Conservation (phyloP, 2,888 invertebrate species). For the Balanococcus diminutus region DNA sequence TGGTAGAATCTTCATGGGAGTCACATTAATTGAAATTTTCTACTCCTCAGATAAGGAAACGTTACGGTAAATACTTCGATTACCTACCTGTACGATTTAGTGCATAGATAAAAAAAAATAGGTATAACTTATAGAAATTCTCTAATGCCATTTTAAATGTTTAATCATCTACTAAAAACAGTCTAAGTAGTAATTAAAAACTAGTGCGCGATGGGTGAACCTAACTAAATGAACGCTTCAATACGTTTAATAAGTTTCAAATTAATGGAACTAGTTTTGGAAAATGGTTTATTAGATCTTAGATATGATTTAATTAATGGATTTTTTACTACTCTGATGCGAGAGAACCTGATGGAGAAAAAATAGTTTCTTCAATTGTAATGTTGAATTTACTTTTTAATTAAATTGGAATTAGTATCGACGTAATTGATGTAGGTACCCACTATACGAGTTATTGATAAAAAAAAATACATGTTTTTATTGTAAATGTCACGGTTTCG, state of each 20-base stretch:
- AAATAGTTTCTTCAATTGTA: background rate
- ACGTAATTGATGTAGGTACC: background rate
- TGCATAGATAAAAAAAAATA: background rate
- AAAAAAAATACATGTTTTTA: background rate
- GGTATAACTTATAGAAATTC: no score
- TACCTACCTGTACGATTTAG: constrained; percentile 1
- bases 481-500: background rate
- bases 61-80: background rate
- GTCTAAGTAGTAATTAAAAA: constrained; percentile 2
- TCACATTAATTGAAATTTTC: constrained; percentile 1
- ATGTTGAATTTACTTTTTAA: background rate
- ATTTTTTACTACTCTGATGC: background rate
- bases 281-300: background rate
- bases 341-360: background rate
- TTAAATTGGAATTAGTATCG: background rate
- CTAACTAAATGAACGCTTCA: background rate
- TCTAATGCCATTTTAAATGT: background rate
- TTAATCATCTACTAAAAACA: background rate
- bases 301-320: constrained; percentile 29
- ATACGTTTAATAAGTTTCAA: background rate
- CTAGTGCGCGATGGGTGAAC: background rate
- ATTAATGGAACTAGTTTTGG: constrained; percentile 6
- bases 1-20: background rate
- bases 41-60: background rate
- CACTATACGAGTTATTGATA: background rate